Conservation (phyloP, 2,888 invertebrate genomes). For the Tetheella fluctuosa region DNA sequence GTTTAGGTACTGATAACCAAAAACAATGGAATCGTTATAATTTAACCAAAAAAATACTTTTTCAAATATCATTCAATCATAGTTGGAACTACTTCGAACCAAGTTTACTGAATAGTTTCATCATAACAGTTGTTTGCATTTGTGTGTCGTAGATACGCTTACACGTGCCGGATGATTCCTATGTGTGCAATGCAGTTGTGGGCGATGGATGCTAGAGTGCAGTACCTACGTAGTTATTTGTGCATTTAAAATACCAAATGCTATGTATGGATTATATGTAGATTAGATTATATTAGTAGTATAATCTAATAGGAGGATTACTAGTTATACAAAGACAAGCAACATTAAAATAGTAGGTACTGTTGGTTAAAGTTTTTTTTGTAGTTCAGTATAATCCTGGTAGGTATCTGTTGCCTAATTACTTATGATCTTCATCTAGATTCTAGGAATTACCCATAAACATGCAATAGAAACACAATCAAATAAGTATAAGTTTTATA, state of each 20-base stretch:
- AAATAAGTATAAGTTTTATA: no score
- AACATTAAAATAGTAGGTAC: not conserved
- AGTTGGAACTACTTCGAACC: conserved; percentile 12
- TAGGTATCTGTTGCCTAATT: no score
- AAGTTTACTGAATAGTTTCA: conserved; percentile 36
- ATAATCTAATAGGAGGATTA: not conserved
- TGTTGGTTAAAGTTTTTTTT: not conserved
- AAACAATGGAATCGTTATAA: not conserved
- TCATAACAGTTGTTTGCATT: conserved; percentile 15
- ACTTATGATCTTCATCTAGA: no score
- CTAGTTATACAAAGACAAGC: not conserved
- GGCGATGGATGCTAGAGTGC: conserved; percentile 13
- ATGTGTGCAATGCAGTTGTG: conserved; percentile 55
- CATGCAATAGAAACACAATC: no score
- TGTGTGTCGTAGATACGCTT: conserved; percentile 47
- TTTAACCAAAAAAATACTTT: not conserved
- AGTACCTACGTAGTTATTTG: not conserved
- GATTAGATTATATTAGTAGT: no score
- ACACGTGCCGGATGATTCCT: conserved; percentile 53
- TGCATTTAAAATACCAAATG: conserved; percentile 3
- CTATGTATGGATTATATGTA: not conserved
- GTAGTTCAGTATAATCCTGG: no score
- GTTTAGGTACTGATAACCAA: not conserved
- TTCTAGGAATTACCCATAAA: no score
- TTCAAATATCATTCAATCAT: not conserved